phyloP scores from a whole-genome alignment of 1,140 invertebrate species.

The Leucophenga varia region DNA sequence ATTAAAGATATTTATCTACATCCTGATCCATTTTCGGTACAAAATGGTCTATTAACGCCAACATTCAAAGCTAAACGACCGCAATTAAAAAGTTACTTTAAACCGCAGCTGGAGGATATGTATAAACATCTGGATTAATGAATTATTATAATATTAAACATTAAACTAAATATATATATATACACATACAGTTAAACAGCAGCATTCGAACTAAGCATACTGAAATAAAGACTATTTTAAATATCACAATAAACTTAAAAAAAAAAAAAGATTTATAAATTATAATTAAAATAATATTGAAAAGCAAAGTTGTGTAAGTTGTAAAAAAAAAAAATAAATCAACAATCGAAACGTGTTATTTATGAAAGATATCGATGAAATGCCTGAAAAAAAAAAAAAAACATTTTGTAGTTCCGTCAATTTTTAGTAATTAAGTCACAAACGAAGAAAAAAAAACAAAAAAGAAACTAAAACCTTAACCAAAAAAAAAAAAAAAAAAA shows the following conservation, averaged over 20 bases:
- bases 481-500: constrained; percentile 9
- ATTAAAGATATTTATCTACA: constrained; percentile 94
- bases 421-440: constrained; percentile 42
- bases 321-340: too few relatives aligned
- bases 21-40: constrained; percentile 91
- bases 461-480: constrained; percentile 10
- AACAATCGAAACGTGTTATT: too few relatives aligned
- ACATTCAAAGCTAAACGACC: constrained; percentile 94
- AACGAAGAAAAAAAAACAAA: too few relatives aligned
- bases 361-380: too few relatives aligned
- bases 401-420: constrained; percentile 44
- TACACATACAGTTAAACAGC: constrained; percentile 19
- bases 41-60: constrained; percentile 95
- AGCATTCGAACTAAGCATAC: constrained; percentile 35
- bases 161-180: too few relatives aligned
- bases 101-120: constrained; percentile 88
- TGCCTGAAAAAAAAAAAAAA: constrained; percentile 4
- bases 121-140: constrained; percentile 65
- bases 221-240: constrained; percentile 22
- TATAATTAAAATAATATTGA: constrained; percentile 6
- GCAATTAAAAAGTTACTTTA: constrained; percentile 86
- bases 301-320: too few relatives aligned
- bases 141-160: too few relatives aligned
- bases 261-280: constrained; percentile 9
- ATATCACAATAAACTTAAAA: constrained; percentile 12